Evolutionary conservation across 2,797 vertebrate species (phyloP).

Genomic region (Siniperca undulata): DNA sequence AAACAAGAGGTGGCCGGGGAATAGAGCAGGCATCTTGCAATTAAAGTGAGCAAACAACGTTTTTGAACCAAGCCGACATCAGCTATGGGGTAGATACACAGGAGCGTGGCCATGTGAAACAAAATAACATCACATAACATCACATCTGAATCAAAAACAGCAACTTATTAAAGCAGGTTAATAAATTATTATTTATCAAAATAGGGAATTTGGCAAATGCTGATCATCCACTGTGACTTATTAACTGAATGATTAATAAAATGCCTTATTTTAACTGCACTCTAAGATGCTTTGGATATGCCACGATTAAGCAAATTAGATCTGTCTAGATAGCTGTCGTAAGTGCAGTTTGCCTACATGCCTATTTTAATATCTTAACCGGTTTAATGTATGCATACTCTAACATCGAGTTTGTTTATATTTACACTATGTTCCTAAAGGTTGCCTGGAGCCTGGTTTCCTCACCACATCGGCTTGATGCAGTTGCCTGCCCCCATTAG

Average conservation of each 20-base stretch:
- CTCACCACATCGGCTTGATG: slow-evolving; percentile 42
- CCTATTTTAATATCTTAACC: slow-evolving; percentile 40
- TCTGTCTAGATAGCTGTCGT: slow-evolving; percentile 26
- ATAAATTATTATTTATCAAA: slow-evolving; percentile 51
- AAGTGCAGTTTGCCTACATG: neutral
- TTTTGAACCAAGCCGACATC: slow-evolving; percentile 50
- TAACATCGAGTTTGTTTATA: slow-evolving; percentile 37
- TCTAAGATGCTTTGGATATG: slow-evolving; percentile 27
- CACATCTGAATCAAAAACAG: neutral
- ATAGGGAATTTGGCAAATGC: slow-evolving; percentile 44
- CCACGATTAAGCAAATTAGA: slow-evolving; percentile 37
- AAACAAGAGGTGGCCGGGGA: slow-evolving; percentile 74
- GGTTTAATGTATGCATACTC: slow-evolving; percentile 51
- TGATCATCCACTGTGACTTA: slow-evolving; percentile 66
- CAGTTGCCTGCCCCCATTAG: slow-evolving; percentile 74
- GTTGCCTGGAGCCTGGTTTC: slow-evolving; percentile 35
- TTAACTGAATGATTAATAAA: slow-evolving; percentile 60
- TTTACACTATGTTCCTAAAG: slow-evolving; percentile 38
- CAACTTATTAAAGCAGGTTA: slow-evolving; percentile 23
- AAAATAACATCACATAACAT: neutral
- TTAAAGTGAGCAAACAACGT: slow-evolving; percentile 78
- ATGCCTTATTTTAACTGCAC: slow-evolving; percentile 20
- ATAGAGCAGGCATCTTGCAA: slow-evolving; percentile 74
- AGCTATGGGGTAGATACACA: slow-evolving; percentile 25
- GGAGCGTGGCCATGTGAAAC: slow-evolving; percentile 19